Evolutionary conservation across 2,888 invertebrate genomes (phyloP).

Genomic region (Drosophila acutilabella): DNA sequence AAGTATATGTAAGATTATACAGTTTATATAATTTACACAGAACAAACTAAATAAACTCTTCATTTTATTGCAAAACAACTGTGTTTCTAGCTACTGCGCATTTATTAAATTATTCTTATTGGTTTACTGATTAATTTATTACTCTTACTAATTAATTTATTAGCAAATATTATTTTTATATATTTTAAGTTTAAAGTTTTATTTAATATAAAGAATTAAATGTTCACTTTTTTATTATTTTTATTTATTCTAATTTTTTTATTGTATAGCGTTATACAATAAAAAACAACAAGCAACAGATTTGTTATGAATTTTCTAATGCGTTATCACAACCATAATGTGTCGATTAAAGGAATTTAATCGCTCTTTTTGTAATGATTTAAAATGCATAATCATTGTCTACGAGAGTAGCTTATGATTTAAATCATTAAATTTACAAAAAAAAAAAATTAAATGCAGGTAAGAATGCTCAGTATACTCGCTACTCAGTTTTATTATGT

Average conservation of each 20-base stretch:
- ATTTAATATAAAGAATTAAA: too few relatives aligned
- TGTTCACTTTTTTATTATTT: neutral
- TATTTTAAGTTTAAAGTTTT: neutral
- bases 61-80: neutral
- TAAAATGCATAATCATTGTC: slow-evolving; percentile 4
- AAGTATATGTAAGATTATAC: neutral
- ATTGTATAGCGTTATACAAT: too few relatives aligned
- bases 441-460: too few relatives aligned
- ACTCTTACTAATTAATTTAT: neutral
- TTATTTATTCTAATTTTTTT: neutral
- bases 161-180: neutral
- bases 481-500: too few relatives aligned
- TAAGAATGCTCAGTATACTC: too few relatives aligned
- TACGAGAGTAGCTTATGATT: neutral
- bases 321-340: neutral
- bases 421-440: neutral
- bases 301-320: slow-evolving; percentile 2
- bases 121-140: neutral
- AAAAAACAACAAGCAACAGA: neutral
- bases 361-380: slow-evolving; percentile 1
- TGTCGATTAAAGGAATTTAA: slow-evolving; percentile 4
- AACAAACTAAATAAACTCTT: neutral
- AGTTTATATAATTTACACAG: neutral
- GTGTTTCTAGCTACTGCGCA: too few relatives aligned
- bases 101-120: neutral